phyloP scores from a whole-genome alignment of 1,140 invertebrate genomes.

The Brachionus asplanchnoidis region DNA sequence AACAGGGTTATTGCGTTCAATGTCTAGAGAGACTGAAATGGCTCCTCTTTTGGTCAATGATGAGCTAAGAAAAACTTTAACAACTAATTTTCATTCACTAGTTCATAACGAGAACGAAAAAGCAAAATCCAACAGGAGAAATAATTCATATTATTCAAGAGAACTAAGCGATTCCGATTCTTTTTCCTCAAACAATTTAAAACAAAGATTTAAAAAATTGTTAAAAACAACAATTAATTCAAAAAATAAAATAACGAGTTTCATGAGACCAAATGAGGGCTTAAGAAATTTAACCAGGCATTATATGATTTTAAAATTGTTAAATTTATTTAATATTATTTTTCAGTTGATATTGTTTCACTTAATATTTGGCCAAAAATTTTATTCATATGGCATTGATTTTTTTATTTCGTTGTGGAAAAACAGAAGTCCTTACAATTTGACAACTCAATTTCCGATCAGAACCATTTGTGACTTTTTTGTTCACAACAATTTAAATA shows the following conservation, averaged over 20 bases:
- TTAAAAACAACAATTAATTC: neutral
- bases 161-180: neutral
- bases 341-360: neutral
- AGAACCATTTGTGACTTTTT: constrained; percentile 36
- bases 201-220: neutral
- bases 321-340: constrained; percentile 15
- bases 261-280: constrained; percentile 4
- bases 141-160: neutral
- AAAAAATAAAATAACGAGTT: constrained; percentile 14
- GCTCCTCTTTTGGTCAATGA: neutral
- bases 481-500: neutral
- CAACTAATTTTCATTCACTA: neutral
- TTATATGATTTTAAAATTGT: constrained; percentile 18
- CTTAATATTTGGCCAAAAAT: neutral
- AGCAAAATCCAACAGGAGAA: neutral
- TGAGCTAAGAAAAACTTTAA: neutral
- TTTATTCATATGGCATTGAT: constrained; percentile 30
- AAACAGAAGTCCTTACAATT: constrained; percentile 14
- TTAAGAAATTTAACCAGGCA: constrained; percentile 12
- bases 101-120: neutral
- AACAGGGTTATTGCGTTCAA: neutral
- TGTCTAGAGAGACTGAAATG: neutral
- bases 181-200: neutral
- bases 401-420: constrained; percentile 15
- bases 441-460: constrained; percentile 24